These are phyloP conservation scores for Leptarthrus brevirostris DNA, from an alignment of 2,888 invertebrate genomes.

Conservation along the genomic window DNA sequence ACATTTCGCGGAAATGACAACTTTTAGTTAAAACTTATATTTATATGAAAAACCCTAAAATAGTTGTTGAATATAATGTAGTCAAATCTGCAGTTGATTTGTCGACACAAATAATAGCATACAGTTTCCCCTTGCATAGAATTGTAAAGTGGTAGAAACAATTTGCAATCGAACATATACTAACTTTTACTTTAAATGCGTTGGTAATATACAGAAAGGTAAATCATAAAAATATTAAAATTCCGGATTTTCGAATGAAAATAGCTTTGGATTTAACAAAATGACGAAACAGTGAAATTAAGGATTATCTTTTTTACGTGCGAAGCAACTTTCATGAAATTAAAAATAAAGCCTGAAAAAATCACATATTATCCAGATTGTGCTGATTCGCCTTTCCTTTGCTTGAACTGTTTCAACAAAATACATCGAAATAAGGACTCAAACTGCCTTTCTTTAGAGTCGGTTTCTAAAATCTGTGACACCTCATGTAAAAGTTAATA, in stretches of 20 bases:
- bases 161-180: constrained; percentile 1
- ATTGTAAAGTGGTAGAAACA: constrained; percentile 26
- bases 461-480: too few species aligned
- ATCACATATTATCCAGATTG: too few species aligned
- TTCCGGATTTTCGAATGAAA: constrained; percentile 46
- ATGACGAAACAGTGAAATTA: too few species aligned
- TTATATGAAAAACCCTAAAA: too few species aligned
- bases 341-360: too few species aligned
- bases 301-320: too few species aligned
- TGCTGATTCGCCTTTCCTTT: too few species aligned
- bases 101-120: constrained; percentile 20
- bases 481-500: too few species aligned
- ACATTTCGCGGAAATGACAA: constrained; percentile 33
- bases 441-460: too few species aligned
- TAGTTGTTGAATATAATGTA: constrained; percentile 18
- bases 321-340: too few species aligned
- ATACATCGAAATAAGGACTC: too few species aligned
- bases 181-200: constrained; percentile 7
- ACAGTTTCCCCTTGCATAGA: constrained; percentile 5
- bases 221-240: constrained; percentile 41
- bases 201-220: constrained; percentile 25
- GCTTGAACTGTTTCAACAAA: too few species aligned
- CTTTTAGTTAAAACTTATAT: constrained; percentile 30
- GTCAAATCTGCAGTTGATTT: constrained; percentile 27
- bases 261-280: constrained; percentile 35